Conservation (phyloP, 2,888 invertebrate species). For the Bimastos eiseni region DNA sequence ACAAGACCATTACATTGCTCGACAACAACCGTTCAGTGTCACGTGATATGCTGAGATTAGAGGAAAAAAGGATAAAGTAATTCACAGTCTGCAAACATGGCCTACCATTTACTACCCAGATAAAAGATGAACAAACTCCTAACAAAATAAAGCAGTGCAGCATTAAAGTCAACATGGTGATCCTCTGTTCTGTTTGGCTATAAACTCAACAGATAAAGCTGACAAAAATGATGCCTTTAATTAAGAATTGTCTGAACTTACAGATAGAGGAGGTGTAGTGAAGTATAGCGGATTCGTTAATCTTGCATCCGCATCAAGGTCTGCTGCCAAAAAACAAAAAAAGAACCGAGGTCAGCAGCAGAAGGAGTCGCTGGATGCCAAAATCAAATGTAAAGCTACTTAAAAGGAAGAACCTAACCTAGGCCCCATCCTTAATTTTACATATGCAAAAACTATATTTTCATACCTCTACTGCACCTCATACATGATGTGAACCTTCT, state of each 20-base stretch:
- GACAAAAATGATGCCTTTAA: not conserved
- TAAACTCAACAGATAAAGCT: not conserved
- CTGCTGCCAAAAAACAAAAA: not conserved
- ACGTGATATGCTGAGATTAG: too few species aligned
- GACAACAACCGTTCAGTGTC: too few species aligned
- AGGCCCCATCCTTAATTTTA: too few species aligned
- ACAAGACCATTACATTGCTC: too few species aligned
- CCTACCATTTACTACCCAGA: not conserved
- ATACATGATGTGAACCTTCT: too few species aligned
- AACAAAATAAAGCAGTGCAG: not conserved
- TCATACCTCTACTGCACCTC: too few species aligned
- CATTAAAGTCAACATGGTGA: not conserved
- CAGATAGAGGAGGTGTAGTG: slow-evolving; percentile 20
- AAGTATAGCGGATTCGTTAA: not conserved
- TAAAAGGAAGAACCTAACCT: not conserved
- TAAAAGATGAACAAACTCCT: too few species aligned
- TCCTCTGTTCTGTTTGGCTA: not conserved
- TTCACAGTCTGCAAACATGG: not conserved
- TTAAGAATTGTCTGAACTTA: not conserved
- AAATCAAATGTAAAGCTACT: not conserved
- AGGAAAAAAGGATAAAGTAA: too few species aligned
- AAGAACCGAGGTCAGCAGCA: not conserved
- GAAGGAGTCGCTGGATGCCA: not conserved
- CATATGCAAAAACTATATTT: too few species aligned
- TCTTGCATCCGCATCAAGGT: not conserved